Base-by-base conservation (phyloP, 1,140 invertebrate genomes). In the Gonioctena quinquepunctata region DNA sequence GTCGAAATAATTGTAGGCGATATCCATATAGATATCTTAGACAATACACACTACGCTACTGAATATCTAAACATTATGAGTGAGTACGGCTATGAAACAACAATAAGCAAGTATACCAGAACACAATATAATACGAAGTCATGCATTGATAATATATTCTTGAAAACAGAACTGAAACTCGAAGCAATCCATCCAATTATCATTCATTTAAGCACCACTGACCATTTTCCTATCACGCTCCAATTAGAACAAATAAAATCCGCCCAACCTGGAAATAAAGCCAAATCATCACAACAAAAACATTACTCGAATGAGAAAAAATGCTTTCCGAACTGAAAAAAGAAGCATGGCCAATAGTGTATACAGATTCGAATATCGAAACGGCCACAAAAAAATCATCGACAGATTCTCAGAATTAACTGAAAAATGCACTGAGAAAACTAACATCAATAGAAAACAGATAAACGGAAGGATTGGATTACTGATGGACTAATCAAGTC, bases 11-110 rank as follows among this genome's bases (percentile, higher is more conserved):
- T 66, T 52, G 16, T 66, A n/a, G 50, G 50, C 6, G 64, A 66
- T 23, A 50, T 57, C n/a, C 23, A 56, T 52, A 52, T 66, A 26
- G 50, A 66, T 25, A 66, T 66, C 23, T 27, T 56, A 16, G 42
- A 28, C 18, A 5, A 27, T 6, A n/a, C 13, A 5, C 48, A 66
- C 25, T 26, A 52, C 26, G 50, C 26, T 22, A 56, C 42, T 16
- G 66, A 68, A 60, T 68, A 68, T 16, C 28, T 68, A 18, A 61
- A 48, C 26, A 61, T 49, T 18, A 13, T 68, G 8, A 42, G 28
- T 60, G 52, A 60, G 28, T 48, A 28, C 8, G 66, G 66, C 22
- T 68, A 60, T 49, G 61, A 42, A 4, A n/a, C 54, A 11, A 21
- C 25, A 16, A 68, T 68, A 42, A 68, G 61, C 33, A 27, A 25